A percentile compares a stretch with the other conserved stretches of the same genome.
Conservation (phyloP, 1,140 invertebrate species). For the Calliphora vicina region DNA sequence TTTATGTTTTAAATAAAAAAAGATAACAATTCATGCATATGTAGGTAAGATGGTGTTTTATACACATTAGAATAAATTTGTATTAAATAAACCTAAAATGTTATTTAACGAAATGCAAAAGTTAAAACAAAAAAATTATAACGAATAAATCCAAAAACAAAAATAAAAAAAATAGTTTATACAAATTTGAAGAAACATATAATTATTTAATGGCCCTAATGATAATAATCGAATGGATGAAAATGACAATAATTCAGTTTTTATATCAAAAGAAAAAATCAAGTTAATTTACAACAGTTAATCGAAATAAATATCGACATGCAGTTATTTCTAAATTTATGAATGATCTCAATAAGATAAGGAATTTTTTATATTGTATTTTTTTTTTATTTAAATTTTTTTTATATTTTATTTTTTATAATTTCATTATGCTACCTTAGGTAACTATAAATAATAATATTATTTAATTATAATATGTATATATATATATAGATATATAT, state of each 20-base stretch:
- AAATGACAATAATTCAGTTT: background rate
- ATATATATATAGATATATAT: slow-evolving; percentile 14
- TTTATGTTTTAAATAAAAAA: slow-evolving; percentile 25
- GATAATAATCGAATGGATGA: too few species aligned
- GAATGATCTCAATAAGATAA: background rate
- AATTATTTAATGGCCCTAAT: too few species aligned
- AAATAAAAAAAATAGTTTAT: too few species aligned
- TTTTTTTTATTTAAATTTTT: slow-evolving; percentile 19
- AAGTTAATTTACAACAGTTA: background rate
- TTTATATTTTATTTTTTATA: slow-evolving; percentile 15
- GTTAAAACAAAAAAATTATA: background rate
- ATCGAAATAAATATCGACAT: background rate
- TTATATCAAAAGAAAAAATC: background rate
- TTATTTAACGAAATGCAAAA: background rate
- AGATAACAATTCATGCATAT: slow-evolving; percentile 26
- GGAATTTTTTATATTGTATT: background rate
- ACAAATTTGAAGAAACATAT: too few species aligned
- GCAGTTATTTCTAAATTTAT: background rate
- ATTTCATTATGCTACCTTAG: slow-evolving; percentile 35
- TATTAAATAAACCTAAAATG: slow-evolving; percentile 17
- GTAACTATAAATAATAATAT: slow-evolving; percentile 34
- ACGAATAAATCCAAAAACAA: too few species aligned
- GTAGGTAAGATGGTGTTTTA: background rate
- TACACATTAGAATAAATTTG: slow-evolving; percentile 6
- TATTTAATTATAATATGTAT: slow-evolving; percentile 23